Conservation (phyloP, 2,797 vertebrate genomes). For the Hapalemur alaotrensis region DNA sequence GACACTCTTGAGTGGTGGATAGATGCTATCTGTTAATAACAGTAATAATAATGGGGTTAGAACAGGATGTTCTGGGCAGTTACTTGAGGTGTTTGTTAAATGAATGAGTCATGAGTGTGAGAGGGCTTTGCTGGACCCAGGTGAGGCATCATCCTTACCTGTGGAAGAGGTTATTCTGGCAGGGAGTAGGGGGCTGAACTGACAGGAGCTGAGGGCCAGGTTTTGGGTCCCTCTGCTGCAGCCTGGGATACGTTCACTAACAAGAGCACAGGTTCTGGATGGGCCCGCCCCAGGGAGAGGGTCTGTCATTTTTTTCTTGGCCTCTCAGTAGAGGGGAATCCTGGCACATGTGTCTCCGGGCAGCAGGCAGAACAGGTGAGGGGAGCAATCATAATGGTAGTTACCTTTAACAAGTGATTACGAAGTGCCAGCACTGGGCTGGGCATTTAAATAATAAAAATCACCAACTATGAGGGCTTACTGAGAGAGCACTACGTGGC, state of each 20-base stretch:
- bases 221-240: not conserved
- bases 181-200: not conserved
- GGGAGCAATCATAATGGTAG: not conserved
- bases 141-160: not conserved
- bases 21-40: not conserved
- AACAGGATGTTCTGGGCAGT: slow-evolving; percentile 35
- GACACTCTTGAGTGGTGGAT: not conserved
- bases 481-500: not conserved
- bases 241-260: not conserved
- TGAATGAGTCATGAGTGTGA: slow-evolving; percentile 51
- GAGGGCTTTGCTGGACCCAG: not conserved
- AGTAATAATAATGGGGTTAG: not conserved
- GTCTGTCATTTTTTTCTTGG: not conserved
- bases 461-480: not conserved
- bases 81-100: slow-evolving; percentile 48
- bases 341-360: not conserved
- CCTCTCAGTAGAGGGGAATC: not conserved
- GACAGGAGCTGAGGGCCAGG: not conserved
- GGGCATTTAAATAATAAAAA: not conserved
- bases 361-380: not conserved
- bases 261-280: not conserved
- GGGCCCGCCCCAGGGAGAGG: not conserved
- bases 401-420: not conserved
- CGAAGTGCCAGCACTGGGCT: not conserved
- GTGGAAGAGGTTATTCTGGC: slow-evolving; percentile 16